Evolutionary conservation across 2,113 vertebrate species (phyloP).

Genomic region (Paracyprichromis sp.): DNA sequence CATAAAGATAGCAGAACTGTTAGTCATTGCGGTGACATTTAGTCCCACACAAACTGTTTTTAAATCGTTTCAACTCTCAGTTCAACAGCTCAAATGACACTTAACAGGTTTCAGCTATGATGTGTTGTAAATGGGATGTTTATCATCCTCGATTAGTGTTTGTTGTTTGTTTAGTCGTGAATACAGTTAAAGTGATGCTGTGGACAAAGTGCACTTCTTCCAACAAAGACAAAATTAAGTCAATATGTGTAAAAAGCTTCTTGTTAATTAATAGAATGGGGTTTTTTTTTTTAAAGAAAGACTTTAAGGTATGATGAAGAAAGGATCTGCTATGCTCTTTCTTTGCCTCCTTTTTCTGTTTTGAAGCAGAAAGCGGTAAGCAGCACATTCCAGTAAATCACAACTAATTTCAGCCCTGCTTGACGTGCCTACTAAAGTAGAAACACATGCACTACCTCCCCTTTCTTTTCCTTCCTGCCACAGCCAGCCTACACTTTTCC

Average conservation of each 20-base stretch:
- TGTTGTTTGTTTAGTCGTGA: not conserved
- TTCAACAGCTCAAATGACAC: not conserved
- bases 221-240: not conserved
- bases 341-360: slow-evolving; percentile 18
- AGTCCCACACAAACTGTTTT: not conserved
- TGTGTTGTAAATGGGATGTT: not conserved
- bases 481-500: slow-evolving; percentile 46
- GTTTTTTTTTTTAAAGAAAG: not conserved
- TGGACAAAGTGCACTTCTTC: not conserved
- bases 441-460: slow-evolving; percentile 64
- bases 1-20: not conserved
- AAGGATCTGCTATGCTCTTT: slow-evolving; percentile 6
- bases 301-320: not conserved
- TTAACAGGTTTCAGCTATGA: not conserved
- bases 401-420: slow-evolving; percentile 64
- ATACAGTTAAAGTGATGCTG: not conserved
- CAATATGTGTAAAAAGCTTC: not conserved
- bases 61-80: not conserved
- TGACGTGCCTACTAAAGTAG: slow-evolving; percentile 65
- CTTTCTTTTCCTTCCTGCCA: slow-evolving; percentile 47
- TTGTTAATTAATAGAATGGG: not conserved
- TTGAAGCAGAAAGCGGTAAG: slow-evolving; percentile 32
- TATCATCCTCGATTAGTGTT: not conserved
- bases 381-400: slow-evolving; percentile 67
- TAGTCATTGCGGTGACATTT: not conserved